A percentile compares a stretch with the other conserved stretches of the same genome.
These are phyloP conservation scores for Bucorvus abyssinicus DNA, from an alignment of 2,797 vertebrate genomes.

Conservation along the genomic window DNA sequence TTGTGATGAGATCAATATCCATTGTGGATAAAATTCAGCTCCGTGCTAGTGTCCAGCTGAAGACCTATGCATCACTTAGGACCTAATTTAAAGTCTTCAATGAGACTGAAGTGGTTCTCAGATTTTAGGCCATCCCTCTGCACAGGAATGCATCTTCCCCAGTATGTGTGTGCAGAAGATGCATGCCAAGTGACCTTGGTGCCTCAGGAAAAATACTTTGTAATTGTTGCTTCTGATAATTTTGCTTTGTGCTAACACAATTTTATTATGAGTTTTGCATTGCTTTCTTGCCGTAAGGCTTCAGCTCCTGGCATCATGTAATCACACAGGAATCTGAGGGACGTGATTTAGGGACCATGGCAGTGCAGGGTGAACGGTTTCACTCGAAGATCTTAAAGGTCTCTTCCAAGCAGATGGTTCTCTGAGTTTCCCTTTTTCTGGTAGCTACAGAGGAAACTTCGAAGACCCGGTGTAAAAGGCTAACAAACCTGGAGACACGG, in stretches of 20 bases:
- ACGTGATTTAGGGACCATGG: no score
- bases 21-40: not conserved
- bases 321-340: not conserved
- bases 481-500: not conserved
- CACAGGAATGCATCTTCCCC: not conserved
- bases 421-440: not conserved
- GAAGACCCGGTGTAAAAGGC: not conserved
- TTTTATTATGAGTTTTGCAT: not conserved
- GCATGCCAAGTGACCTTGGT: not conserved
- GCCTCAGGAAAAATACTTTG: not conserved
- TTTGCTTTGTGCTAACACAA: not conserved
- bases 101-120: not conserved
- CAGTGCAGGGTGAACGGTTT: no score
- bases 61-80: not conserved
- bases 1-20: conserved; percentile 11
- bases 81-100: conserved; percentile 10
- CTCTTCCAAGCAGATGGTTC: no score
- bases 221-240: not conserved
- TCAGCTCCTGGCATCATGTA: not conserved
- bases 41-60: not conserved
- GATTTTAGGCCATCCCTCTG: not conserved
- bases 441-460: not conserved
- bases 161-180: not conserved
- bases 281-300: not conserved
- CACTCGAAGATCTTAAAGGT: no score